Base-by-base conservation (phyloP, 2,113 vertebrate genomes). In the Nesoenas mayeri region DNA sequence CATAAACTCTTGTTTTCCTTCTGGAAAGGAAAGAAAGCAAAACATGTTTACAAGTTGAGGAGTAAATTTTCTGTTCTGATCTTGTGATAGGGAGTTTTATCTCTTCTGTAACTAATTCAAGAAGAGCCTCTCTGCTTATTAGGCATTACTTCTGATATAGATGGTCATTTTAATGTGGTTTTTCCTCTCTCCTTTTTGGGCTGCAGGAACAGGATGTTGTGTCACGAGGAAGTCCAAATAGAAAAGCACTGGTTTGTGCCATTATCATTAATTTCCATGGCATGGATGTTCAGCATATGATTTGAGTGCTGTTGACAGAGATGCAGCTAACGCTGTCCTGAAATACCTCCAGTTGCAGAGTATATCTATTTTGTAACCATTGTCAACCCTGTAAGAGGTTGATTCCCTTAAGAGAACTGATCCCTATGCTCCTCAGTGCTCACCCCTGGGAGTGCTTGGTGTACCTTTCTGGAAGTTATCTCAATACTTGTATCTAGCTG, bases 271-370 rank as follows among this genome's bases (percentile, higher is more conserved):
- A 67, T 75, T 89, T 32, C 64, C 66, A 7, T 1, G 5, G 3
- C 0, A 2, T 40, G 50, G 7, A 40, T 61, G 19, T 21, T 73
- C 12, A 58, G 26, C 4, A 0, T 67, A 5, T 5, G 9, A 32
- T 69, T 60, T 26, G 61, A 83, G 21, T 73, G 31, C 19, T 44
- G 12, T 85, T 94, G 74, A 28, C 16, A 47, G 34, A 54, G 42
- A 13, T 69, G 44, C 24, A 89, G 24, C 53, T 82, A 44, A n/a
- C 15, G 0, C 47, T 75, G 32, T 32, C n/a, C 24, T 61, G 50
- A 79, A 73, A 38, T 66, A 65, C 7, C 22, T 88, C 5, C 2
- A 25, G 44, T 64, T 89, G 36, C 17, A 78, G 19, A 38, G 2
- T 19, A 11, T 54, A 32, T 11, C 19, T 53, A 0, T 77, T 95